Percentiles rank a stretch among this genome's conserved stretches.
Conservation (phyloP, 2,888 invertebrate genomes). For the Rutpela maculata region DNA sequence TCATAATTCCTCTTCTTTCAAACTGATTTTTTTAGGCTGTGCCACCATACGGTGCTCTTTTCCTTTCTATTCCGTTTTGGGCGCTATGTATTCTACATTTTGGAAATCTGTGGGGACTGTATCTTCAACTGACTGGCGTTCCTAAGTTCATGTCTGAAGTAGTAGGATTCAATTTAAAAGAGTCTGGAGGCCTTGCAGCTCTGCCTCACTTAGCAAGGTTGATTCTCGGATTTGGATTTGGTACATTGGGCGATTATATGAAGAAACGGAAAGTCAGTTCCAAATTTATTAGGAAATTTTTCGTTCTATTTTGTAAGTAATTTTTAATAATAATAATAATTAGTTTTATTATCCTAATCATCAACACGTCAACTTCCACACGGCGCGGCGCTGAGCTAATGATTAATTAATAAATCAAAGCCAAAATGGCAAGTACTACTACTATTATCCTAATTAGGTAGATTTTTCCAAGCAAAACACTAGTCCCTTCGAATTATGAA, state of each 20-base stretch:
- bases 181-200: constrained; percentile 62
- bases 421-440: too few species aligned
- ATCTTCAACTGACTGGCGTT: constrained; percentile 55
- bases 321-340: not conserved
- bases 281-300: constrained; percentile 59
- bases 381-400: too few species aligned
- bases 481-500: too few species aligned
- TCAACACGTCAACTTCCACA: too few species aligned
- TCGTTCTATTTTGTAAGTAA: constrained; percentile 64
- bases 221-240: constrained; percentile 60
- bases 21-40: constrained; percentile 51
- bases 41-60: constrained; percentile 60
- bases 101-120: constrained; percentile 62
- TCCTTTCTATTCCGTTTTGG: constrained; percentile 59
- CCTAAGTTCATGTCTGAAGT: constrained; percentile 62
- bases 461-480: too few species aligned
- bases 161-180: constrained; percentile 60
- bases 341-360: constrained; percentile 13
- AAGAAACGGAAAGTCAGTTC: constrained; percentile 55
- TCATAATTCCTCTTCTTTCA: too few species aligned
- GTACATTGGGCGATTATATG: constrained; percentile 60
- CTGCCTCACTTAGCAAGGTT: constrained; percentile 63
- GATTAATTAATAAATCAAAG: too few species aligned
- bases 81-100: constrained; percentile 57
- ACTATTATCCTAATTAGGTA: too few species aligned